Evolutionary conservation across 2,113 vertebrate species (phyloP).

Genomic region (Typhlomys cinereus): DNA sequence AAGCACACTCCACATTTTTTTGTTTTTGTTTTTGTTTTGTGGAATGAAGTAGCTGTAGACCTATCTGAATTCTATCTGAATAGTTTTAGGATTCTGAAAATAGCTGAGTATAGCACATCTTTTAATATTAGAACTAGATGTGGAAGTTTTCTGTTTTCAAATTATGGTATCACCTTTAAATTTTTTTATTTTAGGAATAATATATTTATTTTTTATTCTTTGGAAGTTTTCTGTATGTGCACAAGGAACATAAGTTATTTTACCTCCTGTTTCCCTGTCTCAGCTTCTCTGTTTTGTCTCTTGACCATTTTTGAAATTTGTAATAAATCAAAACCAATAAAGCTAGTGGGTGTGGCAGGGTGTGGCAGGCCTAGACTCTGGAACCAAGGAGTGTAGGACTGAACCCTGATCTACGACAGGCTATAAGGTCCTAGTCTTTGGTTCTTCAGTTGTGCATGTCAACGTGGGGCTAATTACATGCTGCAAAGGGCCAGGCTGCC

Average conservation of each 20-base stretch:
- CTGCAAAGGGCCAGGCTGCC: neutral
- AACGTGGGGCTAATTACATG: neutral
- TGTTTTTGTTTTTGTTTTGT: neutral
- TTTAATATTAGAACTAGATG: neutral
- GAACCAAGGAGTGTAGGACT: neutral
- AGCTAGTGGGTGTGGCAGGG: neutral
- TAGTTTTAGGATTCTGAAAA: neutral
- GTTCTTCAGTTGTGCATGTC: neutral
- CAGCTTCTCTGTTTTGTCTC: too few species aligned
- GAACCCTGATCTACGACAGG: neutral
- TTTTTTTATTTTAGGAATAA: neutral
- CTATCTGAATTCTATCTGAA: neutral
- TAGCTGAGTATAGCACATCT: neutral
- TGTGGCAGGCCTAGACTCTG: neutral
- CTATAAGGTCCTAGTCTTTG: neutral
- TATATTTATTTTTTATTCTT: too few species aligned
- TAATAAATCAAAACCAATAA: neutral
- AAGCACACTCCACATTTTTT: neutral
- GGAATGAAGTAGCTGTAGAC: neutral
- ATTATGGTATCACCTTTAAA: neutral
- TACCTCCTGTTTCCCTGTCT: too few species aligned
- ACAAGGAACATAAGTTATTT: too few species aligned
- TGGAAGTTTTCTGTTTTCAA: neutral
- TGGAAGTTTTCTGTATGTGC: too few species aligned
- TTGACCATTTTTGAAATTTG: neutral